These are phyloP conservation scores for Oxycera nigricornis DNA, from an alignment of 2,888 invertebrate species.

Conservation along the genomic window DNA sequence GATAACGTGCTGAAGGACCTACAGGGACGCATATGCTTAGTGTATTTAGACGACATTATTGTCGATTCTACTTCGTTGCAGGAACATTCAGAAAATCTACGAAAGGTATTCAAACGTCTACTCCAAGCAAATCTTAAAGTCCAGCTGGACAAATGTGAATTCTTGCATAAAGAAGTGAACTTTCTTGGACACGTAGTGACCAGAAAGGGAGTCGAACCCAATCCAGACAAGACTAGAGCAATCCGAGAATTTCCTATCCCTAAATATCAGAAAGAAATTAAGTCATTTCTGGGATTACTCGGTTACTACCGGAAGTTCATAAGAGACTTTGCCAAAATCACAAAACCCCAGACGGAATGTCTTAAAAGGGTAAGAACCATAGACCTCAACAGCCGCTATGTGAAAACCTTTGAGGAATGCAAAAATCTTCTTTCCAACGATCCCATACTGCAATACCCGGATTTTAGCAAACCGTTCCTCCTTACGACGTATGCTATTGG, in stretches of 20 bases:
- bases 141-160: background rate
- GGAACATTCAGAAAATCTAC: background rate
- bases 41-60: background rate
- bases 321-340: background rate
- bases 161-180: background rate
- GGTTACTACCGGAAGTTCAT: background rate
- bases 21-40: background rate
- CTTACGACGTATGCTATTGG: slow-evolving; percentile 53
- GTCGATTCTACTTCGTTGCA: background rate
- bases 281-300: background rate
- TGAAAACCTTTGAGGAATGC: background rate
- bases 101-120: background rate
- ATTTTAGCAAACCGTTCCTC: slow-evolving; percentile 52
- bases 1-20: background rate
- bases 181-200: background rate
- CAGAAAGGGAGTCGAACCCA: background rate
- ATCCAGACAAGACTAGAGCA: background rate
- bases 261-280: background rate
- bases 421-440: background rate
- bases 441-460: slow-evolving; percentile 54
- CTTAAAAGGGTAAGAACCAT: background rate
- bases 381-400: background rate
- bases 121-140: background rate
- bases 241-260: background rate
- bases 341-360: background rate